These are phyloP conservation scores for Camponotus pennsylvanicus DNA, from an alignment of 1,140 invertebrate species.

Conservation along the genomic window DNA sequence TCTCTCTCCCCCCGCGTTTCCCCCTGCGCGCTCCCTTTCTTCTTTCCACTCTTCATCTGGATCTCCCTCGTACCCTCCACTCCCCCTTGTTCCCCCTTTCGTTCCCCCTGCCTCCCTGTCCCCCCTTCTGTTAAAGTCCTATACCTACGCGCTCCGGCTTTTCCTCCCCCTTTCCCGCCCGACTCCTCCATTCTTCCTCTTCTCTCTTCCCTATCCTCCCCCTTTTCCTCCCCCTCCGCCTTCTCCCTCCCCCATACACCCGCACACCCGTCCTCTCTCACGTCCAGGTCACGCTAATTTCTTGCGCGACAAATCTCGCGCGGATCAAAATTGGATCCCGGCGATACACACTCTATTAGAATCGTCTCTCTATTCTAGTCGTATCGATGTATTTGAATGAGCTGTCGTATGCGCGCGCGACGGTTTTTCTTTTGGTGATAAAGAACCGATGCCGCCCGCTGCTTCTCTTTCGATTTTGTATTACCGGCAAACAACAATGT, in stretches of 20 bases:
- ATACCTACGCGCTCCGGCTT: slow-evolving; percentile 58
- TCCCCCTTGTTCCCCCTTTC: slow-evolving; percentile 47
- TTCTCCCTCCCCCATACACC: slow-evolving; percentile 50
- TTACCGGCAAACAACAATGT: not conserved
- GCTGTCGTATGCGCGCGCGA: not conserved
- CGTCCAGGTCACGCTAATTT: slow-evolving; percentile 80
- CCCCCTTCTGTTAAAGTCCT: slow-evolving; percentile 71
- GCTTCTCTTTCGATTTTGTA: not conserved
- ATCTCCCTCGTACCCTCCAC: slow-evolving; percentile 68
- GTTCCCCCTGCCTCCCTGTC: slow-evolving; percentile 16
- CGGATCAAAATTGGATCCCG: slow-evolving; percentile 74
- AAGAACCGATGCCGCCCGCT: not conserved
- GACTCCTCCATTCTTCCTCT: slow-evolving; percentile 58
- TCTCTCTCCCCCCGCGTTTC: slow-evolving; percentile 38
- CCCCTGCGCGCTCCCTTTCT: slow-evolving; percentile 53
- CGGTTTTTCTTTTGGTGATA: not conserved
- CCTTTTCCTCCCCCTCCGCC: slow-evolving; percentile 50
- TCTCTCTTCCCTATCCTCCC: slow-evolving; percentile 50
- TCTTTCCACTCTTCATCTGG: slow-evolving; percentile 73
- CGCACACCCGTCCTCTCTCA: slow-evolving; percentile 39
- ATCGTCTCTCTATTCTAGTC: not conserved
- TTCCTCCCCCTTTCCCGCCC: slow-evolving; percentile 61
- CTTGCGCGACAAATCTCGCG: slow-evolving; percentile 75
- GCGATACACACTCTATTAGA: not conserved
- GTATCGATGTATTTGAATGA: slow-evolving; percentile 28